phyloP scores from a whole-genome alignment of 2,888 invertebrate species.

The Standfussiana lucernea region DNA sequence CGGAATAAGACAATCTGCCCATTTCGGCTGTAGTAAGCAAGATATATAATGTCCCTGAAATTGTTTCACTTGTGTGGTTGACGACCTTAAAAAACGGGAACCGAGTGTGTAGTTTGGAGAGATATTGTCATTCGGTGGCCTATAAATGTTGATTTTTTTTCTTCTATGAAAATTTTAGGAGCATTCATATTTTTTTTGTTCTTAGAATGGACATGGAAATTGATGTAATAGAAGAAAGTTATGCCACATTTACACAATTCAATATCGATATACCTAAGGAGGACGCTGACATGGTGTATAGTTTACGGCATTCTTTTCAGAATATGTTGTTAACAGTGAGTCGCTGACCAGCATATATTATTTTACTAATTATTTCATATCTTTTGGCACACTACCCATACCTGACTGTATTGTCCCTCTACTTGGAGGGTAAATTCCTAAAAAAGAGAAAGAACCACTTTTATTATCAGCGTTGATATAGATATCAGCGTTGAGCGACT shows the following conservation, averaged over 20 bases:
- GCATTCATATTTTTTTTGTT: slow-evolving; percentile 1
- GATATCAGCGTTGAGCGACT: no score
- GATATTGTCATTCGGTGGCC: background rate
- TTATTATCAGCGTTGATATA: background rate
- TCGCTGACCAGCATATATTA: slow-evolving; percentile 36
- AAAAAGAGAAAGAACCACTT: background rate
- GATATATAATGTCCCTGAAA: background rate
- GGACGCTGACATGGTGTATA: slow-evolving; percentile 94
- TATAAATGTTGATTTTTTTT: background rate
- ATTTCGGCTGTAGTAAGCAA: background rate
- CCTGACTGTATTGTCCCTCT: background rate
- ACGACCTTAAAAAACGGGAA: background rate
- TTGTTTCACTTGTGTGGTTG: slow-evolving; percentile 3
- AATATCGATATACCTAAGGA: slow-evolving; percentile 93
- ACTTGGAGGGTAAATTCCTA: background rate
- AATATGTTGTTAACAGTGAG: slow-evolving; percentile 94
- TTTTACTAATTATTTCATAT: background rate
- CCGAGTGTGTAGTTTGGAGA: no score
- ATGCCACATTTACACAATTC: slow-evolving; percentile 92
- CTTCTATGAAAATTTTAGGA: background rate
- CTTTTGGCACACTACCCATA: background rate
- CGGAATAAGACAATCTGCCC: background rate
- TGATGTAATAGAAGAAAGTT: slow-evolving; percentile 95
- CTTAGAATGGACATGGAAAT: slow-evolving; percentile 93
- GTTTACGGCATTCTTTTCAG: slow-evolving; percentile 94